Evolutionary conservation across 2,888 invertebrate species (phyloP), one percentile per base, ranked within the genome.

Genomic region (Lamellibrachia satsuma): DNA sequence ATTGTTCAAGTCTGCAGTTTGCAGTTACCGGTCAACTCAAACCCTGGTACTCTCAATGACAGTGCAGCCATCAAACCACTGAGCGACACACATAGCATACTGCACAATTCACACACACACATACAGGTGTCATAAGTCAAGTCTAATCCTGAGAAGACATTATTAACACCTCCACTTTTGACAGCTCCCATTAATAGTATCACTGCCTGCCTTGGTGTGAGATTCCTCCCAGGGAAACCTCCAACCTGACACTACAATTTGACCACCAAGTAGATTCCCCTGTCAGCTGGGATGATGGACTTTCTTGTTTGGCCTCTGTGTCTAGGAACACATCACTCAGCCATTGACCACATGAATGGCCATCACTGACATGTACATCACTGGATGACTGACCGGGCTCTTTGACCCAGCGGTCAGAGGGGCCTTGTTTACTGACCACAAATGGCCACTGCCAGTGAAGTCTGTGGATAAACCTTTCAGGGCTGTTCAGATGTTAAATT

Each of bases 381-480:
- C 75, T 15, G 22, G 39, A 39, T 75, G 75, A 75, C 75, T 22
- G 75, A 75, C 75, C 22, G 22, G 75, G 22, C 75, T 75, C 75
- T 4, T 22, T 75, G 75, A 75, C 75, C 75, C 75, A 22, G 75
- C 75, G 75, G 75, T 75, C 75, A 75, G n/a, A 75, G 75, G 75
- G 75, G 75, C 75, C 75, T 75, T 75, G 75, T 75, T 75, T 75
- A 75, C 75, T 75, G 75, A 75, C 75, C 75, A 75, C 75, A 75
- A 75, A 75, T 6, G 75, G 6, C 75, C 75, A 75, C 75, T 39
- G n/a, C 75, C 75, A 22, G n/a, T 75, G 75, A 75, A 75, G 75
- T 75, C 75, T 75, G 75, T 75, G 75, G 75, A 75, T 75, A 75
- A 75, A 75, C 75, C 15, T 75, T 75, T 75, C 75, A 75, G 75